Conservation (phyloP, 1,140 invertebrate species). For the Galendromus occidentalis region DNA sequence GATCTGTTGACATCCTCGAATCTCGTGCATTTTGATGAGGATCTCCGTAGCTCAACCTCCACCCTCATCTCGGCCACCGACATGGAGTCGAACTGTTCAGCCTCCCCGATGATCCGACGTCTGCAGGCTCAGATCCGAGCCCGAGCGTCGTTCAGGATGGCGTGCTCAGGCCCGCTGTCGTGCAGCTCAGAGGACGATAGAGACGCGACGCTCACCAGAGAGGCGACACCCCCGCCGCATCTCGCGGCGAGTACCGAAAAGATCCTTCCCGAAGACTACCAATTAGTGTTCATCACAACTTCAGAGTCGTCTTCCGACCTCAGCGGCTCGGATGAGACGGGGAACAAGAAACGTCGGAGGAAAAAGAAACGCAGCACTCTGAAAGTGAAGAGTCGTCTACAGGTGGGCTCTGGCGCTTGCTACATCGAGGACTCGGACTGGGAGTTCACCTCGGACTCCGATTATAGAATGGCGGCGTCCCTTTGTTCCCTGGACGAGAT, state of each 20-base stretch:
- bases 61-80: background rate
- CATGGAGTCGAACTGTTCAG: slow-evolving; percentile 11
- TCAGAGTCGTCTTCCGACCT: slow-evolving; percentile 3
- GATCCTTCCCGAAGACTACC: slow-evolving; percentile 1
- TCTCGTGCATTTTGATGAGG: slow-evolving; percentile 3
- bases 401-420: slow-evolving; percentile 12
- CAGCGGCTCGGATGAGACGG: background rate
- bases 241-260: background rate
- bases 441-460: slow-evolving; percentile 24
- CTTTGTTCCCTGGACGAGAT: slow-evolving; percentile 22
- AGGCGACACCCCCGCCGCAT: background rate
- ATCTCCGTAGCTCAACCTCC: background rate
- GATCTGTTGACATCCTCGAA: slow-evolving; percentile 4
- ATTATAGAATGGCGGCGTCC: slow-evolving; percentile 27
- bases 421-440: slow-evolving; percentile 20
- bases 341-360: background rate
- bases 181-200: slow-evolving; percentile 5
- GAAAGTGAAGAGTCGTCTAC: slow-evolving; percentile 1
- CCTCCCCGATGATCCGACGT: background rate
- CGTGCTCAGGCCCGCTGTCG: background rate
- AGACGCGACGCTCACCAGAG: background rate
- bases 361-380: slow-evolving; percentile 4
- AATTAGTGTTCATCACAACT: background rate
- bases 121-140: background rate
- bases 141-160: background rate